A percentile compares a stretch with the other conserved stretches of the same genome.
Evolutionary conservation across 2,113 vertebrate genomes (phyloP).

Genomic region (Sinosuthora webbiana): DNA sequence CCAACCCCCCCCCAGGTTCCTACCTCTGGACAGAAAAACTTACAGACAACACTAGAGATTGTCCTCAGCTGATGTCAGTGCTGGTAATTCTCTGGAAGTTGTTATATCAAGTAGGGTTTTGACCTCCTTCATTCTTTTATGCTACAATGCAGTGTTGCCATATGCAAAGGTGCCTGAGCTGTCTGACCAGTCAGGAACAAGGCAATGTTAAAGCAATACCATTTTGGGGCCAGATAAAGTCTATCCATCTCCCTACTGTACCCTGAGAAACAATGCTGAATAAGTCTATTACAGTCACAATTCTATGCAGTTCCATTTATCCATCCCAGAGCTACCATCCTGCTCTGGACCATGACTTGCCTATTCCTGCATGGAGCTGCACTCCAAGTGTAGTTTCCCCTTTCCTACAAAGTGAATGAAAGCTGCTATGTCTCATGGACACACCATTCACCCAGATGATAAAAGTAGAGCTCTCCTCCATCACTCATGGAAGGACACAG

Average conservation of each 20-base stretch:
- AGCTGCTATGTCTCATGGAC: neutral
- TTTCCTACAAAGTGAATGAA: neutral
- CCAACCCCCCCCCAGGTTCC: neutral
- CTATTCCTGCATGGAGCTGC: neutral
- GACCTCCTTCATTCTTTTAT: neutral
- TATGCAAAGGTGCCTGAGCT: neutral
- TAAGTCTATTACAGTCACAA: neutral
- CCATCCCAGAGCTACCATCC: neutral
- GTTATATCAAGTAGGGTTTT: neutral
- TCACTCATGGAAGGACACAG: neutral
- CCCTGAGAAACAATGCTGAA: neutral
- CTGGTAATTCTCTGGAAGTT: neutral
- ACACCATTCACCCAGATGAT: fast-evolving
- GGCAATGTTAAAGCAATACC: neutral
- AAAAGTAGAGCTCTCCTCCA: neutral
- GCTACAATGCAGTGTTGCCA: neutral
- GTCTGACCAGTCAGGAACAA: neutral
- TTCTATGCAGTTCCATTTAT: neutral
- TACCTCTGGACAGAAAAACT: neutral
- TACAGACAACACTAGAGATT: neutral
- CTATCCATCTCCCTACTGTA: fast-evolving
- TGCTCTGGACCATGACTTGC: neutral
- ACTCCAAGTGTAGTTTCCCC: neutral
- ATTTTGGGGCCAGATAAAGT: neutral
- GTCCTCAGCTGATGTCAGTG: neutral